Base-by-base conservation (phyloP, 2,113 vertebrate species). In the Ptilorrhoa leucosticta region DNA sequence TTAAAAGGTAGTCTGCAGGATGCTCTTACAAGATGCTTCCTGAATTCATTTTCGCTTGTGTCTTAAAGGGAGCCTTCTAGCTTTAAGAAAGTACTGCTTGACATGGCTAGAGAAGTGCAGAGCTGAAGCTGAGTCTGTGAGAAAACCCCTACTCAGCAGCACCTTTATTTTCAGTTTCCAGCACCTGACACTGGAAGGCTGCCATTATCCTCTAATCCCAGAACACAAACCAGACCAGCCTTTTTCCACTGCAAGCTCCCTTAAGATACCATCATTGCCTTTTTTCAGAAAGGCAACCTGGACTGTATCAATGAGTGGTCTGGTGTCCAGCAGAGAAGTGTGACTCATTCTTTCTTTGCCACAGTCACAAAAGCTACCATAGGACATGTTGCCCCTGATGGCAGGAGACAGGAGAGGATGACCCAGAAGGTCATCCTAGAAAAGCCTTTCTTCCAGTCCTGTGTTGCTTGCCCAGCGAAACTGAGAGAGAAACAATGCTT, bases 341-440 rank as follows among this genome's bases (percentile, higher is more conserved):
- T 95, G 91, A 95, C 63, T 97, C 89, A 93, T 89, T 93, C 80
- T 83, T 88, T 81, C 92, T 95, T 94, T 93, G 91, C 90, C 80
- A 70, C 39, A 56, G 64, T 50, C 68, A 94, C 64, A 96, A 97
- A 96, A 93, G 86, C 91, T 56, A 54, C 1, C 19, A 83, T 2
- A 70, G 76, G 69, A 83, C 76, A 65, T 33, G 42, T 53, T 94
- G 76, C 84, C 71, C 54, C 68, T 88, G 83, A 90, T 54, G 47
- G 89, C 83, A 91, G 68, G 66, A 85, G 66, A 95, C 76, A 88
- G 88, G 63, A 92, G 64, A 80, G 79, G 79, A 48, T 88, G 88
- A 94, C 86, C 88, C 83, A 77, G 87, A 83, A 91, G 89, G 94
- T 93, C 91, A 94, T 63, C 68, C 45, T 42, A 81, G 89, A 90